A percentile compares a stretch with the other conserved stretches of the same genome.
These are phyloP conservation scores for Zoroaster sp. DNA, from an alignment of 53 echinoderm and acorn worm genomes.

Conservation along the genomic window DNA sequence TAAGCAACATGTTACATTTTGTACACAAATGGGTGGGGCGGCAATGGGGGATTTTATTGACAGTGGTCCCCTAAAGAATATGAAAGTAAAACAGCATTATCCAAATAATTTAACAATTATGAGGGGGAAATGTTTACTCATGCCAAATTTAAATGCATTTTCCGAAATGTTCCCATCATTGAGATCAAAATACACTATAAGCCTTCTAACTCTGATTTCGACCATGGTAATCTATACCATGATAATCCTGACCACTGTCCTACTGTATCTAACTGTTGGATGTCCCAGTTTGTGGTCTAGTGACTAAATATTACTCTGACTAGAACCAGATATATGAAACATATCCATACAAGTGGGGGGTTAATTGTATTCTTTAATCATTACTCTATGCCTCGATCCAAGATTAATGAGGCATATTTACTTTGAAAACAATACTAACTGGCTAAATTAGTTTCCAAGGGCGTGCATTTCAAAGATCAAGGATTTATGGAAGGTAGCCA, in stretches of 20 bases:
- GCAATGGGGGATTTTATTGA: too few relatives aligned
- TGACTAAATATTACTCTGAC: not conserved
- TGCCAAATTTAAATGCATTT: too few relatives aligned
- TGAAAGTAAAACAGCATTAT: too few relatives aligned
- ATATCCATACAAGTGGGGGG: not conserved
- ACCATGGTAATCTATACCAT: too few relatives aligned
- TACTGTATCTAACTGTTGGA: not conserved
- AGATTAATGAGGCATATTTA: not conserved
- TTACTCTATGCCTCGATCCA: not conserved
- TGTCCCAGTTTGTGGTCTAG: not conserved
- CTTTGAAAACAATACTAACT: conserved; percentile 8
- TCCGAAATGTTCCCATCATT: not conserved
- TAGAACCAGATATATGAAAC: not conserved
- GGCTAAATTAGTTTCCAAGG: not conserved
- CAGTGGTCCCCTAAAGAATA: too few relatives aligned
- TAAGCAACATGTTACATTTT: too few relatives aligned
- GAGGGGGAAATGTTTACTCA: too few relatives aligned
- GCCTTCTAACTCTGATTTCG: too few relatives aligned
- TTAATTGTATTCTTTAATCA: not conserved
- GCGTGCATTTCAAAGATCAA: not conserved
- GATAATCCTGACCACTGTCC: not conserved
- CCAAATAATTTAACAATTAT: too few relatives aligned
- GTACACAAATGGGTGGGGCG: too few relatives aligned
- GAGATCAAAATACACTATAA: not conserved
- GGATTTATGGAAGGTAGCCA: too few relatives aligned